phyloP scores from a whole-genome alignment of 2,888 invertebrate genomes.

The Gisinianus flammeolus region DNA sequence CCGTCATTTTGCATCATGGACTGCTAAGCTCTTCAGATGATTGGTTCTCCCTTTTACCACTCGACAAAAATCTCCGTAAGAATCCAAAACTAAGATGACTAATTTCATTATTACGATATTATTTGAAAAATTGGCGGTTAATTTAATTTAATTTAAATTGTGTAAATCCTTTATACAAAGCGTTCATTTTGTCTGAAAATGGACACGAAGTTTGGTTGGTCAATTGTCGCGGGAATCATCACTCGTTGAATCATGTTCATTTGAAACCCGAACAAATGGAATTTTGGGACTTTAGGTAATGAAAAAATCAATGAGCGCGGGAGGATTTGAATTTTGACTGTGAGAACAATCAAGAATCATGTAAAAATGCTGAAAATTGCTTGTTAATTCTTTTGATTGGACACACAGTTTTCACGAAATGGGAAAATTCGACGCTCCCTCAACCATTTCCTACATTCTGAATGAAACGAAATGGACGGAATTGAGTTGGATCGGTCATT shows the following conservation, averaged over 20 bases:
- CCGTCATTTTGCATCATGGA: conserved; percentile 17
- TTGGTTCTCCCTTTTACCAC: neutral
- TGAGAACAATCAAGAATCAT: neutral
- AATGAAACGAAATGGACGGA: neutral
- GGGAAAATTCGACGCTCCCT: neutral
- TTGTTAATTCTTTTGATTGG: neutral
- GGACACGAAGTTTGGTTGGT: conserved; percentile 25
- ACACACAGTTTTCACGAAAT: conserved; percentile 9
- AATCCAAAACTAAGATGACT: neutral
- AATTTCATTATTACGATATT: neutral
- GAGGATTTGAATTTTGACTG: neutral
- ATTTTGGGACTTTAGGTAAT: conserved; percentile 20
- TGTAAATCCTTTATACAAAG: neutral
- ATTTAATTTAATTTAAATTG: neutral
- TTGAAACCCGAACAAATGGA: neutral
- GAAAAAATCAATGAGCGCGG: neutral
- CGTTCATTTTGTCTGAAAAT: conserved; percentile 6
- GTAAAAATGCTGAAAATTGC: neutral
- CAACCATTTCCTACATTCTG: neutral
- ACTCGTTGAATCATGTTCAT: conserved; percentile 12
- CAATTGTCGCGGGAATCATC: conserved; percentile 18
- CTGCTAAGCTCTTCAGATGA: conserved; percentile 6
- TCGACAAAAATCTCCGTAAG: conserved; percentile 2
- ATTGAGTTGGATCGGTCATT: neutral
- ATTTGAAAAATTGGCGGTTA: neutral